These are phyloP conservation scores for Platorchestia sp. DNA, from an alignment of 1,140 invertebrate species.

Conservation along the genomic window DNA sequence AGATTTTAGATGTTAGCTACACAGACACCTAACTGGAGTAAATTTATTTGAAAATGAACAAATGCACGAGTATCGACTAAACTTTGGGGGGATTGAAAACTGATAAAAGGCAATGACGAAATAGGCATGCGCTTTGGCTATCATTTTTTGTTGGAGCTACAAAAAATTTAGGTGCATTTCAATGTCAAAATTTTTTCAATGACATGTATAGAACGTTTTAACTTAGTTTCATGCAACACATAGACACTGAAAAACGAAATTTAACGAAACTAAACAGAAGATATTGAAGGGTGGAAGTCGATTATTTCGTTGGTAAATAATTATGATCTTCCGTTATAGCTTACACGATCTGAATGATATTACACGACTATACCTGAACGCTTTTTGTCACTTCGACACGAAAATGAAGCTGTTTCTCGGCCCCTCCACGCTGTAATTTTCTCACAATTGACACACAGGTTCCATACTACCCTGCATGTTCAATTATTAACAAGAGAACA, in stretches of 20 bases:
- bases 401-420: neutral
- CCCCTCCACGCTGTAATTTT: no score
- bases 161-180: neutral
- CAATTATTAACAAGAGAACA: no score
- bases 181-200: neutral
- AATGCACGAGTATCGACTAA: neutral
- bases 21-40: neutral
- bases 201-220: no score
- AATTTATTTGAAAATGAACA: neutral
- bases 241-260: neutral
- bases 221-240: neutral
- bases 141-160: neutral
- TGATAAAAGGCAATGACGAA: neutral
- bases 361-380: no score
- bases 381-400: no score
- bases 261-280: neutral
- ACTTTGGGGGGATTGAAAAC: neutral
- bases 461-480: no score
- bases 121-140: neutral
- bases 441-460: no score
- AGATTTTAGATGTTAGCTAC: neutral
- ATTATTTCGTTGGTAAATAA: neutral
- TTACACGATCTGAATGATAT: no score
- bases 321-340: no score
- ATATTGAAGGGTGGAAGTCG: neutral